Percentiles rank a stretch among this genome's conserved stretches.
Conservation (phyloP, 2,888 invertebrate species). For the Mystacides longicornis region DNA sequence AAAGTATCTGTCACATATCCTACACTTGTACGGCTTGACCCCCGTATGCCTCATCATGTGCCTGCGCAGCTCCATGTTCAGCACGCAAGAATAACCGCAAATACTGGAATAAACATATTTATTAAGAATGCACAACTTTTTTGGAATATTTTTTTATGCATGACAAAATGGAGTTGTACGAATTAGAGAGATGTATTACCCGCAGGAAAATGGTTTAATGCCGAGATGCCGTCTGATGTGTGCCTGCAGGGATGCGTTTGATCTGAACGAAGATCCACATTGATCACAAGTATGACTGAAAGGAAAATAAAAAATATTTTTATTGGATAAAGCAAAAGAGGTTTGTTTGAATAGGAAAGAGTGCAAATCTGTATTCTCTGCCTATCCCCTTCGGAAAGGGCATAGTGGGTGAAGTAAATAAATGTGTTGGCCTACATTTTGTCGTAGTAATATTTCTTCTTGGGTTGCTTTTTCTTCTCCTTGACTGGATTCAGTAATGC, state of each 20-base stretch:
- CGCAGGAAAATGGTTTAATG: constrained; percentile 48
- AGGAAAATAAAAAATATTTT: background rate
- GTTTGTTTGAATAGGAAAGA: too few species aligned
- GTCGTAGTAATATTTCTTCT: constrained; percentile 41
- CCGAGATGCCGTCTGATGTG: constrained; percentile 46
- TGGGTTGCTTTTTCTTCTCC: constrained; percentile 33
- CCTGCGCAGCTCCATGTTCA: constrained; percentile 38
- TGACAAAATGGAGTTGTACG: background rate
- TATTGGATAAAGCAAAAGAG: background rate
- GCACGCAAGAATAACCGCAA: constrained; percentile 39
- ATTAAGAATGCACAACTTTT: too few species aligned
- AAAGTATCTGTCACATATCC: constrained; percentile 40
- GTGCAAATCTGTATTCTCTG: too few species aligned
- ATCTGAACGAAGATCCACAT: constrained; percentile 45
- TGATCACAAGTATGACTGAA: constrained; percentile 45
- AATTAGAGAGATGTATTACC: constrained; percentile 31
- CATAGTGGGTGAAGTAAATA: background rate
- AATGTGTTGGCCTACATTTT: constrained; percentile 36
- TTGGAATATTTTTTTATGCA: background rate
- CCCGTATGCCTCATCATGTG: constrained; percentile 44
- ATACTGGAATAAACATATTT: constrained; percentile 31
- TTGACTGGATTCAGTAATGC: constrained; percentile 42
- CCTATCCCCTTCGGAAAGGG: too few species aligned
- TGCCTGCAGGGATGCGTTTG: constrained; percentile 45
- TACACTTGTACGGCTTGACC: constrained; percentile 39